Evolutionary conservation across 2,113 vertebrate species (phyloP), one percentile per base, ranked within the genome.

Genomic region (Leptodactylus fuscus): DNA sequence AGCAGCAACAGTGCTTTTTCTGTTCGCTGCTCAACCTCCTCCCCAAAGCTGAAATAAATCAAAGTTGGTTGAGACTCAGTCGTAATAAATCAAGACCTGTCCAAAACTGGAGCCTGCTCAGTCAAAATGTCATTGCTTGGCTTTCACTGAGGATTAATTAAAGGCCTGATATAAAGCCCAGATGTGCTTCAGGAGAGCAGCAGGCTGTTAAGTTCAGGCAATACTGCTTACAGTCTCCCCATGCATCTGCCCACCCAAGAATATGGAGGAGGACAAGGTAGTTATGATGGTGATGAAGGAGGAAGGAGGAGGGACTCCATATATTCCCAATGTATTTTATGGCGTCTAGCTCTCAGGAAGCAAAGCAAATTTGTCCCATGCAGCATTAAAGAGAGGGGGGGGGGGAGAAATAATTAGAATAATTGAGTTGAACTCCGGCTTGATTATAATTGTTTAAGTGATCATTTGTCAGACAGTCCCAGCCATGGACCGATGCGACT

Each of bases 101-200:
- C 96, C 95, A 94, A 95, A 94, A 95, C 94, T 98, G 97, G 97
- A 97, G 97, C 96, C 97, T 97, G 95, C 97, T 96, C 96, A 98
- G 97, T 97, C 96, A 95, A 95, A 95, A 96, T 98, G 96, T 98
- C 97, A 97, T 95, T 95, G 96, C 93, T 95, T 97, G 96, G 97
- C 97, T 97, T 97, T 98, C 97, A 97, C 97, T 97, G 96, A 99
- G 96, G 97, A 99, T 99, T 99, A 98, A 99, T 99, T 98, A 98
- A 98, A 97, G 97, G 95, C 91, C 96, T 99, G 97, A 99, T 99
- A 98, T 97, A 97, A 98, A 98, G 97, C 96, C 97, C 98, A 99
- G 97, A 98, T 99, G 97, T 98, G 97, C 96, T 94, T 92, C 92
- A 95, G 92, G 93, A 94, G 94, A 93, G 92, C 88, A 93, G 92